A percentile compares a stretch with the other conserved stretches of the same genome.
Conservation (phyloP, 2,113 vertebrate species). For the Brachypodius melanocephalos region DNA sequence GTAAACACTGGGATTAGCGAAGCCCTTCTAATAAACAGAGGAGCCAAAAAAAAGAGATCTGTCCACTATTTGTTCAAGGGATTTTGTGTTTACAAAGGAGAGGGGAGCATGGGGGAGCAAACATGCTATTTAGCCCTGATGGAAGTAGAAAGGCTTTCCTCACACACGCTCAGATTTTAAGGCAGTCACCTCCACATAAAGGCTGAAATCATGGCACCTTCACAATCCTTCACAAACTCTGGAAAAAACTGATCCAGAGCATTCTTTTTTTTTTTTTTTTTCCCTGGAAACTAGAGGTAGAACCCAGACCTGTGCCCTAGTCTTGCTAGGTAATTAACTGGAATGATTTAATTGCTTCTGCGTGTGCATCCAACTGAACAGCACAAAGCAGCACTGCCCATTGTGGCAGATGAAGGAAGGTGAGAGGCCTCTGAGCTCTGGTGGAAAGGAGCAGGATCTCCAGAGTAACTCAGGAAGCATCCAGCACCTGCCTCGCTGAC, state of each 20-base stretch:
- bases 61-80: constrained; percentile 54
- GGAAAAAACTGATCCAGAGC: background rate
- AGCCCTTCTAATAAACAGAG: constrained; percentile 63
- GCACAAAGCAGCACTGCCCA: background rate
- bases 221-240: background rate
- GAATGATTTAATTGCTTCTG: background rate
- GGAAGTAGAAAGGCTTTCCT: background rate
- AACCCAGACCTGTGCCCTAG: background rate
- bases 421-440: background rate
- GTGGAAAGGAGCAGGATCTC: background rate
- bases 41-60: background rate
- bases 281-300: background rate
- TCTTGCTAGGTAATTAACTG: background rate
- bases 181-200: background rate
- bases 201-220: background rate
- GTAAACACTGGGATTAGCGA: constrained; percentile 63
- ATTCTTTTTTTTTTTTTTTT: background rate
- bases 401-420: background rate
- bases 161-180: background rate
- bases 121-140: background rate
- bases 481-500: background rate
- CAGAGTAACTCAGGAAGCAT: background rate
- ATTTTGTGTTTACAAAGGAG: constrained; percentile 53
- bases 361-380: background rate
- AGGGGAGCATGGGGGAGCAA: constrained; percentile 23